Evolutionary conservation across 2,797 vertebrate species (phyloP), one percentile per base, ranked within the genome.

Genomic region (Emydoidea blandingii): DNA sequence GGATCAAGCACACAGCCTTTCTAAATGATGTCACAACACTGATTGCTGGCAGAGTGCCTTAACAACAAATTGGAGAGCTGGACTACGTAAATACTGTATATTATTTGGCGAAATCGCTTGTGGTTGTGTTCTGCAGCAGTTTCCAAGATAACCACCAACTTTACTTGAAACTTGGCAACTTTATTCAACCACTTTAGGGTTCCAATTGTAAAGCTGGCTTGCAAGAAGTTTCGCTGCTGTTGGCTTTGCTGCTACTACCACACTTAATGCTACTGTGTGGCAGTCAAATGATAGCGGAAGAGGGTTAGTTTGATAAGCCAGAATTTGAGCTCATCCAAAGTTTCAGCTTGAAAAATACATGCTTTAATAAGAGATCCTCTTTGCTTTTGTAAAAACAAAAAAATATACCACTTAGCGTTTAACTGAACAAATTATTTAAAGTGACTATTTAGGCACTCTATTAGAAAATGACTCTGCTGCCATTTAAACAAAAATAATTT

Each of bases 111-210:
- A 98, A 98, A 97, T 96, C 91, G 97, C 96, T 95, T 97, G 97
- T 97, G 96, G 97, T 89, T 97, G 95, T 98, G 96, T 95, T 98
- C 96, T 97, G 91, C 94, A 97, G 94, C 11, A 65, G 93, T 98
- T 98, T 98, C 98, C 96, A 97, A 98, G 97, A 98, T 97, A 98
- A 98, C 96, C 96, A 98, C 96, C 49, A 78, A 95, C 93, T 98
- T 97, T 83, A 91, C 97, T 97, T 95, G 88, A 93, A 96, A 97
- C 93, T 96, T 97, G 98, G 97, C 97, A 97, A 95, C 74, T 88
- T 62, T 41, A 74, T 88, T 94, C 81, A 92, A 95, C 95, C 97
- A 97, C 88, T 96, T 97, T 86, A 90, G 94, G 90, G 56, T 83
- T 97, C 93, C 96, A 95, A 5, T 92, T 95, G 96, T 92, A 94